A percentile compares a stretch with the other conserved stretches of the same genome.
Conservation (phyloP, 2,113 vertebrate genomes). For the Excalfactoria chinensis region DNA sequence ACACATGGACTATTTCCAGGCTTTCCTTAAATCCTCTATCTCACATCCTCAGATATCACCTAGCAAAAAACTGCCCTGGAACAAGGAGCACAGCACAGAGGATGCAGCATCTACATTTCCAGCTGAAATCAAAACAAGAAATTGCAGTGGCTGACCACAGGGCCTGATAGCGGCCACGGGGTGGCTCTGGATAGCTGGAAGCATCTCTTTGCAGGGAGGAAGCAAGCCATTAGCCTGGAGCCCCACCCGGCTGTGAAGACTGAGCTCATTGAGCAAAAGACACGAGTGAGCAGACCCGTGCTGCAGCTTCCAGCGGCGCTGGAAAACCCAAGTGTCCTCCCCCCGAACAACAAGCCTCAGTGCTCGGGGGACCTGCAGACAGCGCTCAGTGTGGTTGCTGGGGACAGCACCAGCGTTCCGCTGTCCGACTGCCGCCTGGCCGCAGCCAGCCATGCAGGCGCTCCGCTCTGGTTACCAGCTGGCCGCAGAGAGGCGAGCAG, state of each 20-base stretch:
- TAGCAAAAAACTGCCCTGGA: neutral
- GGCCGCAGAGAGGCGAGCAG: neutral
- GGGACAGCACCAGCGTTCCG: accelerated
- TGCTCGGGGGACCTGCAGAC: neutral
- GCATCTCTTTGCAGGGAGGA: neutral
- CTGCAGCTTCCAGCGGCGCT: neutral
- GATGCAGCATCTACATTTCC: neutral
- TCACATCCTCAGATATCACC: neutral
- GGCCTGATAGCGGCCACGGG: accelerated
- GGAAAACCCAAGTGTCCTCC: neutral
- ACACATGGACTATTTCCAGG: neutral
- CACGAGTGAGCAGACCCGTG: neutral
- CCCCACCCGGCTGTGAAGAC: neutral
- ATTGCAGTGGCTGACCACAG: neutral
- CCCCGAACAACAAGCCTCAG: neutral
- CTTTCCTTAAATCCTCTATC: neutral
- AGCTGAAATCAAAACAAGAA: neutral
- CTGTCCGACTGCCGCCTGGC: neutral
- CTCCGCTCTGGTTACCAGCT: constrained; percentile 10
- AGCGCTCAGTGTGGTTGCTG: neutral
- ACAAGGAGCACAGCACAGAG: neutral
- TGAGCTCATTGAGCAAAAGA: neutral
- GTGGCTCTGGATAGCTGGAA: neutral
- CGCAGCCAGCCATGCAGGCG: neutral
- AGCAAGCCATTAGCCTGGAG: neutral